These are phyloP conservation scores for Nixonia krombeini DNA, from an alignment of 1,140 invertebrate genomes.

Conservation along the genomic window DNA sequence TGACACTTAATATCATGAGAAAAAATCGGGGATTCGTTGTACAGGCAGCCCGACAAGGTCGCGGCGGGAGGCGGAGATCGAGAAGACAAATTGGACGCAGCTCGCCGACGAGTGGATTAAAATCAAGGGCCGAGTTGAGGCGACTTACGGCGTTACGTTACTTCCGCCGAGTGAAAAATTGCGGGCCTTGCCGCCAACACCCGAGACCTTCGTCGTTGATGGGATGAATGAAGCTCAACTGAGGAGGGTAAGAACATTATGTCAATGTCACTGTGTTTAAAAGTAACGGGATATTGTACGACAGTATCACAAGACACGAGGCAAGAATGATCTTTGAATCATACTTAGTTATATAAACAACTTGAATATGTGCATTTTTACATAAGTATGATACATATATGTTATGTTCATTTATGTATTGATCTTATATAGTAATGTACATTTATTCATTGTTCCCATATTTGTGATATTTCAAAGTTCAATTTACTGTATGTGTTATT, in stretches of 20 bases:
- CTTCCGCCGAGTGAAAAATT: conserved; percentile 44
- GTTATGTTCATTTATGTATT: too few relatives aligned
- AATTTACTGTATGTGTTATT: not conserved
- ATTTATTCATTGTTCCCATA: too few relatives aligned
- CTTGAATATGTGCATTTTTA: not conserved
- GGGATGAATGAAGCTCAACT: conserved; percentile 44
- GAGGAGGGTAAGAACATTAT: conserved; percentile 26
- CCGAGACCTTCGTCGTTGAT: conserved; percentile 42
- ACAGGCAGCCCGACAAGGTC: conserved; percentile 47
- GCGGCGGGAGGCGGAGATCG: conserved; percentile 43
- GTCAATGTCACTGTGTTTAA: not conserved
- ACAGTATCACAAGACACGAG: too few relatives aligned
- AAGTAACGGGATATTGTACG: too few relatives aligned
- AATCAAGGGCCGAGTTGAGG: conserved; percentile 21
- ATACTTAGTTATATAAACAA: too few relatives aligned
- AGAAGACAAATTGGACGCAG: conserved; percentile 55
- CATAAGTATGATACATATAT: not conserved
- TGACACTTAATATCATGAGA: too few relatives aligned
- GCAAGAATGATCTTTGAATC: too few relatives aligned
- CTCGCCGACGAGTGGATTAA: conserved; percentile 57
- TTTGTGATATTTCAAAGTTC: not conserved
- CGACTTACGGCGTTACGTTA: conserved; percentile 46
- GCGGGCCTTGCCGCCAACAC: conserved; percentile 45
- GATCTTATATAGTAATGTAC: too few relatives aligned
- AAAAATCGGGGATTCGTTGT: too few relatives aligned